These are phyloP conservation scores for Leptatherina wallacei DNA, from an alignment of 2,797 vertebrate genomes.

Conservation along the genomic window DNA sequence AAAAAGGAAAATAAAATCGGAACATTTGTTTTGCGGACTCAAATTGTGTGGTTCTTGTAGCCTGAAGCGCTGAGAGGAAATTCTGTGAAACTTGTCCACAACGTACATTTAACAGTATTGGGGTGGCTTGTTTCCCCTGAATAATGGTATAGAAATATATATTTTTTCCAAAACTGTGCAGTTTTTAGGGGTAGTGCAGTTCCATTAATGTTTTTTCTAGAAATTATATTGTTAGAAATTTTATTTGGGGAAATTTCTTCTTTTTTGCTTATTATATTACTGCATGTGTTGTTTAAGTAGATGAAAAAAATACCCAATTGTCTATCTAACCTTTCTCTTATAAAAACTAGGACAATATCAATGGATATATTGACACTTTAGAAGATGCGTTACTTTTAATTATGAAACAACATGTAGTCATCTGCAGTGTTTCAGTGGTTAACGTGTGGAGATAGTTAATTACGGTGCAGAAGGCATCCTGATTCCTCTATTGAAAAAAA, in stretches of 20 bases:
- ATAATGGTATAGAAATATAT: no score
- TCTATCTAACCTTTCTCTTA: not conserved
- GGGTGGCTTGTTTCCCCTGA: no score
- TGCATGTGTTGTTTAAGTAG: not conserved
- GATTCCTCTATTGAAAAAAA: not conserved
- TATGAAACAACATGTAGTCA: constrained; percentile 53
- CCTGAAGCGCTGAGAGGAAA: not conserved
- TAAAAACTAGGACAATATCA: not conserved
- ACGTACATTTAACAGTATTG: not conserved
- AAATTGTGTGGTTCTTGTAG: not conserved
- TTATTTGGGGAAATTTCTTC: not conserved
- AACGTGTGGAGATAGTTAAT: constrained; percentile 19
- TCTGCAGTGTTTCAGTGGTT: constrained; percentile 65
- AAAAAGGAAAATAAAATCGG: not conserved
- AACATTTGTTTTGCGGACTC: not conserved
- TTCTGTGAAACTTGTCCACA: no score
- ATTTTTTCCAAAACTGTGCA: not conserved
- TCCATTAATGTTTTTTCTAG: not conserved
- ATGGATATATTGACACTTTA: not conserved
- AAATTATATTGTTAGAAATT: not conserved
- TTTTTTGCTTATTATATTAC: not conserved
- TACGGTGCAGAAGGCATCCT: constrained; percentile 15
- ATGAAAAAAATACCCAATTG: not conserved
- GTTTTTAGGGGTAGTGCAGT: not conserved
- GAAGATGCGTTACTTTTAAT: constrained; percentile 15